Percentiles rank a stretch among this genome's conserved stretches.
phyloP scores from a whole-genome alignment of 2,888 invertebrate genomes.

The Panzeria rudis region DNA sequence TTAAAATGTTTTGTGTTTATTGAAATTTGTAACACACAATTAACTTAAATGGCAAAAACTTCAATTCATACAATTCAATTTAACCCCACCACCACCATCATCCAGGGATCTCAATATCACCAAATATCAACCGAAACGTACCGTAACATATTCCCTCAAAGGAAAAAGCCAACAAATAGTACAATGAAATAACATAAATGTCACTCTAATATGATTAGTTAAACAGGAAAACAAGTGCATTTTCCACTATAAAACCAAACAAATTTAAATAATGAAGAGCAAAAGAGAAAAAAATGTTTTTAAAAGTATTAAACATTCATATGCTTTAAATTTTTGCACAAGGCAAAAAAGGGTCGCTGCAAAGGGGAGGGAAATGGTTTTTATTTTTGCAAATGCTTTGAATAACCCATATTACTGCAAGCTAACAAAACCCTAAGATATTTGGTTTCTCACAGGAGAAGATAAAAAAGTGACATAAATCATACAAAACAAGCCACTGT shows the following conservation, averaged over 20 bases:
- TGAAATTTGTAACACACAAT: conserved; percentile 67
- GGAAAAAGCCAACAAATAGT: conserved; percentile 26
- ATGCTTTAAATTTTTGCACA: conserved; percentile 61
- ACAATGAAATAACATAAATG: conserved; percentile 47
- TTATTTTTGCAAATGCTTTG: conserved; percentile 59
- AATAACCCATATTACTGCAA: conserved; percentile 63
- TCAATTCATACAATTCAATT: conserved; percentile 48
- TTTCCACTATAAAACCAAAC: conserved; percentile 29
- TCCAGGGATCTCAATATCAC: neutral
- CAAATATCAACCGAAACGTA: conserved; percentile 5
- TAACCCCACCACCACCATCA: conserved; percentile 44
- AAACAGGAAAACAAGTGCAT: conserved; percentile 60
- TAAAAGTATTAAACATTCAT: conserved; percentile 64
- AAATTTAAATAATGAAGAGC: conserved; percentile 51
- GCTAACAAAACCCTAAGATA: conserved; percentile 10
- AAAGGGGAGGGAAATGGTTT: conserved; percentile 57
- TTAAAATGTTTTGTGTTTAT: conserved; percentile 52
- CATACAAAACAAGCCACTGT: conserved; percentile 57
- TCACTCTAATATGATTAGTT: conserved; percentile 59
- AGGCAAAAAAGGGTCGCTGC: conserved; percentile 37
- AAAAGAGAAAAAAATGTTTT: conserved; percentile 51
- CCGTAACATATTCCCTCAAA: conserved; percentile 30
- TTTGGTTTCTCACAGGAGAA: conserved; percentile 19
- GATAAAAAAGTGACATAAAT: conserved; percentile 62
- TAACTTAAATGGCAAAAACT: conserved; percentile 60